These are phyloP conservation scores for Drosophila tropicalis DNA, from an alignment of 1,140 invertebrate genomes.

Conservation along the genomic window DNA sequence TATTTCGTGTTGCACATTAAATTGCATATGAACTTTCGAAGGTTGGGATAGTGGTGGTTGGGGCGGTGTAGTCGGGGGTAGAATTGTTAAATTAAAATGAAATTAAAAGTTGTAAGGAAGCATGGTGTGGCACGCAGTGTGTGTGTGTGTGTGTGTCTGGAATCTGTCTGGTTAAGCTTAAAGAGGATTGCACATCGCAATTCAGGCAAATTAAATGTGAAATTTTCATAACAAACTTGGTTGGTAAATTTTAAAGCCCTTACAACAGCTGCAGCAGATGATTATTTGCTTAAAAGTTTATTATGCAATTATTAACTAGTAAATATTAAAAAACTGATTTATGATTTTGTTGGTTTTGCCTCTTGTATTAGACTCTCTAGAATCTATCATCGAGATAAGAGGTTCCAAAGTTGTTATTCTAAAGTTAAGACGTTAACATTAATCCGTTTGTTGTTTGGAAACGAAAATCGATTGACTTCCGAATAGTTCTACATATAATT, in stretches of 20 bases:
- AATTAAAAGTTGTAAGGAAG: constrained; percentile 40
- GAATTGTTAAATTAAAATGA: constrained; percentile 39
- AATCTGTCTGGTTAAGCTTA: constrained; percentile 6
- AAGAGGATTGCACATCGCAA: not conserved
- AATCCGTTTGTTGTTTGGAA: too few relatives aligned
- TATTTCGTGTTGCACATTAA: constrained; percentile 47
- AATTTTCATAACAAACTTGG: not conserved
- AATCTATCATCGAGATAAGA: too few relatives aligned
- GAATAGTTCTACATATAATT: too few relatives aligned
- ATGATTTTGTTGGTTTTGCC: too few relatives aligned
- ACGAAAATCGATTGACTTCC: too few relatives aligned
- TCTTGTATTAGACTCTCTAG: too few relatives aligned
- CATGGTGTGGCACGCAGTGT: not conserved
- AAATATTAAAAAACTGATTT: too few relatives aligned
- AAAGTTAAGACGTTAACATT: too few relatives aligned
- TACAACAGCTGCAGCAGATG: not conserved
- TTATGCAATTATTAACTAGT: not conserved
- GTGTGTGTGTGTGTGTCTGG: constrained; percentile 2
- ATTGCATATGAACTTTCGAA: constrained; percentile 38
- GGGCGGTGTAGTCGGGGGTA: constrained; percentile 18
- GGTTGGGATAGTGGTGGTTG: not conserved
- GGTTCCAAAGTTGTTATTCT: too few relatives aligned
- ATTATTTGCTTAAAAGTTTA: not conserved
- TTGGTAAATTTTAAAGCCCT: not conserved
- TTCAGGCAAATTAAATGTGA: not conserved